Evolutionary conservation across 92 coral and sea anemone species (phyloP).

Genomic region (Paragorgia papillata): DNA sequence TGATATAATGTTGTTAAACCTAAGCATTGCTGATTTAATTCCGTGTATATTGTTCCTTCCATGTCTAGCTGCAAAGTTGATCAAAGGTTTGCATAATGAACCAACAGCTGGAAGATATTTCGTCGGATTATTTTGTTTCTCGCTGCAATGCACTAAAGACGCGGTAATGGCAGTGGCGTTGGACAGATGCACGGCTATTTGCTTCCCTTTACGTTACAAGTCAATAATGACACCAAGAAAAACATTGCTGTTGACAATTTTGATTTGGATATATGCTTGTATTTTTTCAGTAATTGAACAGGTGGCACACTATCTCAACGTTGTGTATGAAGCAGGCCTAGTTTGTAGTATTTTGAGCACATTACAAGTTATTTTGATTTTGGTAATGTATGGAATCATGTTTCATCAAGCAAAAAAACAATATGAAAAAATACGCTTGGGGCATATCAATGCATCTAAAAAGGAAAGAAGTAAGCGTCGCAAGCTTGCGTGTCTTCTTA

Average conservation of each 20-base stretch:
- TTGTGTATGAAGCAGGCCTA: neutral
- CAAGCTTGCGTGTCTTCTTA: neutral
- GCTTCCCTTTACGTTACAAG: constrained; percentile 2
- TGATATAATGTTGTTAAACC: neutral
- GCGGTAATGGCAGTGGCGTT: neutral
- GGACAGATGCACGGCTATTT: neutral
- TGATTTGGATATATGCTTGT: neutral
- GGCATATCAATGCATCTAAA: neutral
- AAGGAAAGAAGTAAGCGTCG: neutral
- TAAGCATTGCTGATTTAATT: neutral
- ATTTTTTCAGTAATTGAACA: neutral
- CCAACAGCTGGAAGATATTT: neutral
- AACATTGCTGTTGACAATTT: neutral
- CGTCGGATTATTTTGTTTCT: neutral
- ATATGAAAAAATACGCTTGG: neutral
- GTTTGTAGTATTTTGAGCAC: neutral
- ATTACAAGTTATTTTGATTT: neutral
- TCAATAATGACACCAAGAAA: neutral
- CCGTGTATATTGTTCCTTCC: neutral
- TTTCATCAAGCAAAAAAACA: neutral
- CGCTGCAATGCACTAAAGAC: neutral
- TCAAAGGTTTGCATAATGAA: neutral
- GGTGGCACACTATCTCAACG: neutral
- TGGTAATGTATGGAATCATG: neutral
- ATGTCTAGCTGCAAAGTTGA: neutral